Base-by-base conservation (phyloP, 2,113 vertebrate species). In the Nestor notabilis region DNA sequence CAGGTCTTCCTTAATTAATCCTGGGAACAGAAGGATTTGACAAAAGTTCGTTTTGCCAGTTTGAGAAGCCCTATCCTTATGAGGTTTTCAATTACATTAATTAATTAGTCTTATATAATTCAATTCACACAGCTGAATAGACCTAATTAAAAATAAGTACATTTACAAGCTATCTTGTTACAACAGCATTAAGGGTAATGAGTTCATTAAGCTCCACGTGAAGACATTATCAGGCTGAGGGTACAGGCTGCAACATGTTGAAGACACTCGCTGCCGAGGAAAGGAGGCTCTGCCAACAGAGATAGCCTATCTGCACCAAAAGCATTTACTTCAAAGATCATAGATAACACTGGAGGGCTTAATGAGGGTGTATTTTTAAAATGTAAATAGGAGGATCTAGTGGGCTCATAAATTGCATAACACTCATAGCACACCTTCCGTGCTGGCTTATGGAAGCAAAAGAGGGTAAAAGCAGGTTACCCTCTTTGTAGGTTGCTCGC, bases 1-100 rank as follows among this genome's bases (percentile, higher is more conserved):
- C 83, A 97, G 81, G 68, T 95, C 78, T 89, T 94, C 90, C 92
- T 95, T 97, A 95, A 96, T 97, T 96, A 92, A 96, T 95, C 29
- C 47, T 81, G 33, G 61, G 91, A 97, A 95, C 66, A 81, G 97
- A 90, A 95, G 50, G 61, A 93, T 97, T 96, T 96, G 93, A 82
- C 80, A 89, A 89, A 96, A 96, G 72, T 82, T 28, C 52, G 58
- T 56, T 69, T 92, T 88, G 64, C 80, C 74, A 56, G 71, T 90
- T 92, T 92, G 72, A 93, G 90, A 97, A 71, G 43, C 65, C 65
- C 74, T 72, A 69, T 70, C 60, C 80, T 84, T 75, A 86, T 3
- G n/a, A 77, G 70, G 68, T 71, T 78, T 92, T 90, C 74, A 95
- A 92, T 97, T 95, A 70, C 91, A 60, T 87, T 95, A 95, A 97